phyloP scores from a whole-genome alignment of 1,140 invertebrate species.

The Neuroterus valhalla region DNA sequence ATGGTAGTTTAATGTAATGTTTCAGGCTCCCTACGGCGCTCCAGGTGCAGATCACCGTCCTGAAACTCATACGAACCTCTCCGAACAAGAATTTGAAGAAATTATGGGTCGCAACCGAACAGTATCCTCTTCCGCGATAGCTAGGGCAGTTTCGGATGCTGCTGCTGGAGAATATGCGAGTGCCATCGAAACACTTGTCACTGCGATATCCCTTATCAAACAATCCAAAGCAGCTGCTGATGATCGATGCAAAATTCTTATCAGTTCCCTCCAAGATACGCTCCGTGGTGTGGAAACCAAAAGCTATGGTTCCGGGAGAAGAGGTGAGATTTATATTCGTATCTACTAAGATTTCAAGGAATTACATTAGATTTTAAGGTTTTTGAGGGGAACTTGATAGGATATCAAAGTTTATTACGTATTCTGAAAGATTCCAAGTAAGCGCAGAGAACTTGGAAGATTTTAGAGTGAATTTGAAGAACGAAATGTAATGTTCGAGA shows the following conservation, averaged over 20 bases:
- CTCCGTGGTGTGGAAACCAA: slow-evolving; percentile 97
- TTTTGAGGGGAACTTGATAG: too few relatives aligned
- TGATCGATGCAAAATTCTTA: slow-evolving; percentile 98
- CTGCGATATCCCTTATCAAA: slow-evolving; percentile 98
- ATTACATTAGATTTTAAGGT: too few relatives aligned
- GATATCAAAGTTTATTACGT: too few relatives aligned
- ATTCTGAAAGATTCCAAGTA: too few relatives aligned
- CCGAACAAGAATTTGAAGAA: slow-evolving; percentile 98
- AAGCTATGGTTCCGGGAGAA: slow-evolving; percentile 87
- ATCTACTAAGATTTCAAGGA: slow-evolving; percentile 7
- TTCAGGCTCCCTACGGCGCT: slow-evolving; percentile 73
- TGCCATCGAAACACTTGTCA: slow-evolving; percentile 98
- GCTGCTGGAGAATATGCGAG: slow-evolving; percentile 97
- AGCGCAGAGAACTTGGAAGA: too few relatives aligned
- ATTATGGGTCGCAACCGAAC: slow-evolving; percentile 98
- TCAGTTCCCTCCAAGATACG: slow-evolving; percentile 97
- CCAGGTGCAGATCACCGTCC: slow-evolving; percentile 77
- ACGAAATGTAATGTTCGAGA: too few relatives aligned
- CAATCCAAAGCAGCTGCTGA: slow-evolving; percentile 97
- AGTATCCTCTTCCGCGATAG: slow-evolving; percentile 97
- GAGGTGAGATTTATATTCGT: slow-evolving; percentile 67
- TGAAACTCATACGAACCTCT: slow-evolving; percentile 82
- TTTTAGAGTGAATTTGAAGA: too few relatives aligned
- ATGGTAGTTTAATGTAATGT: neutral
- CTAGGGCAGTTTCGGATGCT: slow-evolving; percentile 97